These are phyloP conservation scores for Bellardia bayeri DNA, from an alignment of 2,888 invertebrate genomes.

Conservation along the genomic window DNA sequence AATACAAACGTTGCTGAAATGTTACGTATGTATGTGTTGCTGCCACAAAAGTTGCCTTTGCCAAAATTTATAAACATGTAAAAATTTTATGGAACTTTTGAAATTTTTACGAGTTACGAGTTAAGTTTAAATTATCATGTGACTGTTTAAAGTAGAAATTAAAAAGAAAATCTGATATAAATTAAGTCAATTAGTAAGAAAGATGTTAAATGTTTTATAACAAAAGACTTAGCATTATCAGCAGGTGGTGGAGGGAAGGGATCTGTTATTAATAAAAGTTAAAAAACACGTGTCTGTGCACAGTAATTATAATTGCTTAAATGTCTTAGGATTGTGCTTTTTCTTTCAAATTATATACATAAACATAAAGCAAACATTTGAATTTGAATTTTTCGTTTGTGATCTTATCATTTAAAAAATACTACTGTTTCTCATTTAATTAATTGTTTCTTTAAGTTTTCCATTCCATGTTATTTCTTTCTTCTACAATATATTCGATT, in stretches of 20 bases:
- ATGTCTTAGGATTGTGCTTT: neutral
- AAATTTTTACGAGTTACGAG: conserved; percentile 52
- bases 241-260: neutral
- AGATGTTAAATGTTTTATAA: conserved; percentile 48
- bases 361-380: too few relatives aligned
- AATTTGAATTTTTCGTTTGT: too few relatives aligned
- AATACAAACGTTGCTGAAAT: conserved; percentile 21
- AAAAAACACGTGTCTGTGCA: conserved; percentile 9
- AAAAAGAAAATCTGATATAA: conserved; percentile 42
- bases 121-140: conserved; percentile 22
- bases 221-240: conserved; percentile 38
- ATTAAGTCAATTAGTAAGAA: conserved; percentile 62
- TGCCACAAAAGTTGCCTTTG: conserved; percentile 13
- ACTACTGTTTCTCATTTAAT: too few relatives aligned
- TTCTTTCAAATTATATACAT: too few relatives aligned
- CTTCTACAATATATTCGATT: too few relatives aligned
- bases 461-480: neutral
- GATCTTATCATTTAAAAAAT: too few relatives aligned
- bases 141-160: neutral
- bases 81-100: conserved; percentile 23
- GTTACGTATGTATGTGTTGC: neutral
- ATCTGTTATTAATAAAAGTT: neutral
- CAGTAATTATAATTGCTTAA: conserved; percentile 14
- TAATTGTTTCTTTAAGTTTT: too few relatives aligned
- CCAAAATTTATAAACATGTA: conserved; percentile 27